These are phyloP conservation scores for Anabas testudineus DNA, from an alignment of 2,797 vertebrate genomes.

Conservation along the genomic window DNA sequence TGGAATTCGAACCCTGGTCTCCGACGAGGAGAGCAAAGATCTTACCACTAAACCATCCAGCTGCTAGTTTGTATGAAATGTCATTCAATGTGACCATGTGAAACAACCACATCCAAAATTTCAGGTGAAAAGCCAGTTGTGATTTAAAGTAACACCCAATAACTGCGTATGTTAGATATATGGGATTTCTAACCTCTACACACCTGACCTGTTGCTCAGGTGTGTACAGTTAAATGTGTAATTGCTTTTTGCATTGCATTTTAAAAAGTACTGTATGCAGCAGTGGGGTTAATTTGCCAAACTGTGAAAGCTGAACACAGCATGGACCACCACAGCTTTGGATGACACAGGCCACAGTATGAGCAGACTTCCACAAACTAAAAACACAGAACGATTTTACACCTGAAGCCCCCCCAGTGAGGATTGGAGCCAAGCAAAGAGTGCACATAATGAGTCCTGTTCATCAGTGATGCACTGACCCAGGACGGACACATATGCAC, in stretches of 20 bases:
- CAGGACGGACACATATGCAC: conserved; percentile 42
- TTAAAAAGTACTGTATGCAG: conserved; percentile 16
- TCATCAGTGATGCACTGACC: conserved; percentile 72
- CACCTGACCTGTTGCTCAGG: neutral
- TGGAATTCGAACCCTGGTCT: too few species aligned
- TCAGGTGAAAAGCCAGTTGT: neutral
- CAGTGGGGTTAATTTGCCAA: conserved; percentile 31
- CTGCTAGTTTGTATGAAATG: too few species aligned
- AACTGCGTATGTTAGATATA: neutral
- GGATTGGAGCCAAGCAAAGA: conserved; percentile 40
- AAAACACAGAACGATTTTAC: conserved; percentile 32
- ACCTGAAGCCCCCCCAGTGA: conserved; percentile 59
- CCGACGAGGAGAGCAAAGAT: too few species aligned
- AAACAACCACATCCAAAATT: neutral
- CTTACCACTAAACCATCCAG: too few species aligned
- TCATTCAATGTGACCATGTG: too few species aligned
- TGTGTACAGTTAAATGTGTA: neutral
- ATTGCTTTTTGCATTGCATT: conserved; percentile 2
- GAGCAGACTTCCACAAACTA: conserved; percentile 11
- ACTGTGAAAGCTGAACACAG: conserved; percentile 25
- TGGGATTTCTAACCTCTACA: neutral
- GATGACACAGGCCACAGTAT: conserved; percentile 10
- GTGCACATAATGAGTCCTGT: conserved; percentile 64
- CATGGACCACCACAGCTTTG: conserved; percentile 3
- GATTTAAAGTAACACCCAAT: neutral